A percentile compares a stretch with the other conserved stretches of the same genome.
Evolutionary conservation across 2,888 invertebrate species (phyloP).

Genomic region (Drosophila mercatorum): DNA sequence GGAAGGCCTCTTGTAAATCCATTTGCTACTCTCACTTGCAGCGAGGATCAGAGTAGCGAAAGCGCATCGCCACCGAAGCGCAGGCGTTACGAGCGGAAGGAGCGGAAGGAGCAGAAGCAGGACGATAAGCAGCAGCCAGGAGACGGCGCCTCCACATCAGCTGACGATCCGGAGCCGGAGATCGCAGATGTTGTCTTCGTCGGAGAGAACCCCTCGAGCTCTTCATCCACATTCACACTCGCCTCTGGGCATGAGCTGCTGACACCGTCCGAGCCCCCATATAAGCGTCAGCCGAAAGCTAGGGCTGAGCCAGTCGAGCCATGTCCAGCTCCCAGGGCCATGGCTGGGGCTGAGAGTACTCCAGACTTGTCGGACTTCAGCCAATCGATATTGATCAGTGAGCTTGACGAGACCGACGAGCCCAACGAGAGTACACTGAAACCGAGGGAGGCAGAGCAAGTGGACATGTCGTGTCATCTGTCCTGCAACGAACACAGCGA

Average conservation of each 20-base stretch:
- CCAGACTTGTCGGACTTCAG: fast-evolving
- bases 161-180: neutral
- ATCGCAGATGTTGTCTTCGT: too few species aligned
- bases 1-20: too few species aligned
- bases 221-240: too few species aligned
- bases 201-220: neutral
- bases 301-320: neutral
- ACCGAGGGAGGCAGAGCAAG: neutral
- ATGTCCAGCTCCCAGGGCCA: neutral
- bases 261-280: too few species aligned
- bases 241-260: too few species aligned
- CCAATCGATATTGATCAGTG: neutral
- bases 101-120: neutral
- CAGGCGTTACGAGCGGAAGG: neutral
- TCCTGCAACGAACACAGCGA: too few species aligned
- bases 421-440: neutral
- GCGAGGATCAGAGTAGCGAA: neutral
- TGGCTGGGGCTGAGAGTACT: neutral
- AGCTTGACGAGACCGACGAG: neutral
- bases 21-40: neutral
- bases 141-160: neutral
- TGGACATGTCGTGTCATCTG: too few species aligned
- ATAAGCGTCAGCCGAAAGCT: too few species aligned
- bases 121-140: neutral
- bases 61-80: neutral